These are phyloP conservation scores for Exephanes ischioxanthus DNA, from an alignment of 2,888 invertebrate genomes.

Conservation along the genomic window DNA sequence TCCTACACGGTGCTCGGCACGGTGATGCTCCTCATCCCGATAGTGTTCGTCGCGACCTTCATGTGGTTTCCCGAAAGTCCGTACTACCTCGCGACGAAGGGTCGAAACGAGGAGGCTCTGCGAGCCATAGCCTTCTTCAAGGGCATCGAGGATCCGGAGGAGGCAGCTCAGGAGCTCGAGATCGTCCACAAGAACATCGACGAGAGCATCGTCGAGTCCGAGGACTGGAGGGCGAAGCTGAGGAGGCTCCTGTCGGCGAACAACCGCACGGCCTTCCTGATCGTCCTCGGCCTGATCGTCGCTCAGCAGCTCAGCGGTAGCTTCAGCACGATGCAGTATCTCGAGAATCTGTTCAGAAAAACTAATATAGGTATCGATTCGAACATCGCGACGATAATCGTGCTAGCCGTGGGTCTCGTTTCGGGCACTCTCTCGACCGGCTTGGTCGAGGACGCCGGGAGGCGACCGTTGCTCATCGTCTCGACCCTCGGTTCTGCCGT, in stretches of 20 bases:
- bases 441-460: constrained; percentile 85
- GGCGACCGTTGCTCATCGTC: constrained; percentile 85
- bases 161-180: constrained; percentile 72
- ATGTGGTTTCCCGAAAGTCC: constrained; percentile 83
- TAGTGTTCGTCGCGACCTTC: constrained; percentile 79
- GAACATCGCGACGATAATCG: constrained; percentile 84
- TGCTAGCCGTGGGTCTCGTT: constrained; percentile 85
- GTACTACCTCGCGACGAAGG: constrained; percentile 78
- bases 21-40: constrained; percentile 75
- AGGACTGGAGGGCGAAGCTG: constrained; percentile 71
- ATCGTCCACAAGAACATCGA: constrained; percentile 73
- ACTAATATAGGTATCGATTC: constrained; percentile 77
- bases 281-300: constrained; percentile 82
- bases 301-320: constrained; percentile 82
- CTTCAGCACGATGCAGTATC: constrained; percentile 82
- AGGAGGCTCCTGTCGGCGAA: constrained; percentile 73
- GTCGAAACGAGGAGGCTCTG: constrained; percentile 76
- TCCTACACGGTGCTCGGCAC: constrained; percentile 74
- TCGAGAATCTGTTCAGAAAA: constrained; percentile 77
- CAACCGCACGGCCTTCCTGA: constrained; percentile 78
- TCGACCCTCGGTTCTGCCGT: constrained; percentile 83
- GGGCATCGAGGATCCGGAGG: constrained; percentile 70
- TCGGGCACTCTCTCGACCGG: constrained; percentile 81
- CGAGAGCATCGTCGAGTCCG: constrained; percentile 64
- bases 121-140: constrained; percentile 79